Conservation (phyloP, 1,140 invertebrate genomes). For the Macrocentrus cingulum region DNA sequence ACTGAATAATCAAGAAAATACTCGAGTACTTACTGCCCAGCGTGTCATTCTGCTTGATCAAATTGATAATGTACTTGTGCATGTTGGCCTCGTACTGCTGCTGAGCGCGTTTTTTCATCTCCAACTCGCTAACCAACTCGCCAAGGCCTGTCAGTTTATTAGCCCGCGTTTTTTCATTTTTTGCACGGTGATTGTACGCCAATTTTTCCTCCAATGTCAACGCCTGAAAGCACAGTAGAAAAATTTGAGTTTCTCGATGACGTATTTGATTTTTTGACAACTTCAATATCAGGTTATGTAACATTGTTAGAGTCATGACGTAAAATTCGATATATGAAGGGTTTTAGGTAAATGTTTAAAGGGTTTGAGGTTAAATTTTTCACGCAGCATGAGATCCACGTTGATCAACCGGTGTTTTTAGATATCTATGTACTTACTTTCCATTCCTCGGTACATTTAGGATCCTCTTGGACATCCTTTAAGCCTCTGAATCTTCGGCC, state of each 20-base stretch:
- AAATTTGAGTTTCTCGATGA: no score
- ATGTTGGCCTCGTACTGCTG: constrained; percentile 9
- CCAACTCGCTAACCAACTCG: not conserved
- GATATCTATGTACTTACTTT: constrained; percentile 9
- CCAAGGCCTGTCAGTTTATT: constrained; percentile 12
- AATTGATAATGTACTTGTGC: constrained; percentile 6
- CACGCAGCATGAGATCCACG: not conserved
- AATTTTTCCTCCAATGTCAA: constrained; percentile 9
- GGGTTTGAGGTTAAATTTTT: no score
- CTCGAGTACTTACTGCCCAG: not conserved
- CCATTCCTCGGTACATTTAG: constrained; percentile 29
- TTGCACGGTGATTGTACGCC: constrained; percentile 7
- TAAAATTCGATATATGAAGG: no score
- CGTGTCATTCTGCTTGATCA: not conserved
- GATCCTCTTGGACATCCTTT: constrained; percentile 44
- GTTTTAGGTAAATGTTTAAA: no score
- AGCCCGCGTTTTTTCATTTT: not conserved
- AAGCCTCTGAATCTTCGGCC: constrained; percentile 44
- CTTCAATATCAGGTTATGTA: no score
- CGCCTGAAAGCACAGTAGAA: constrained; percentile 2
- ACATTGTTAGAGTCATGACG: no score
- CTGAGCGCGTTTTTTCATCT: not conserved
- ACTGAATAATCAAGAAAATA: not conserved
- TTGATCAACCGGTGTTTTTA: not conserved
- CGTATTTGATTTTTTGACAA: no score